Evolutionary conservation across 2,113 vertebrate species (phyloP), one percentile per base, ranked within the genome.

Genomic region (Petaurus breviceps): DNA sequence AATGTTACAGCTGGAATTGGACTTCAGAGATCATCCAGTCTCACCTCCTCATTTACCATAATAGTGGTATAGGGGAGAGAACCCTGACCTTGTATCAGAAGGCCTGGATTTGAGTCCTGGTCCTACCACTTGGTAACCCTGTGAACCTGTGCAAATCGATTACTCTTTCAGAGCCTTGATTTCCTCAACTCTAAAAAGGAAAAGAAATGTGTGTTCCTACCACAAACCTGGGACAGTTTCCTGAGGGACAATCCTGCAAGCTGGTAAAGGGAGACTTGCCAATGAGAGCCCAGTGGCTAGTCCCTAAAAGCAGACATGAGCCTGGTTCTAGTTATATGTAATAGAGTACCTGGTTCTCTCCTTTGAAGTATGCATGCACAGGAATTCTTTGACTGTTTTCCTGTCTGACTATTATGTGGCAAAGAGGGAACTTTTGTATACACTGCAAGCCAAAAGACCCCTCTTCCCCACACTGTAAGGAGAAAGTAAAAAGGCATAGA

Each of bases 1-100:
- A 93, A 96, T 68, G 61, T 93, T 43, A 31, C 8, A 46, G 92
- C 50, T 92, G 10, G 37, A 53, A 92, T 26, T 37, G 93, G 92
- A 22, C 24, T 47, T 90, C 43, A 50, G 46, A 49, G 95, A 52
- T 93, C 93, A 37, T 95, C 96, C 28, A 89, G 77, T 49, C 57
- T 46, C 54, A 51, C 55, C 43, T 43, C 12, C 28, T 94, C 61
- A 22, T 90, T 92, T 90, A 47, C 52, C 90, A 92, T 94, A 93
- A 94, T 37, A 46, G 49, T 8, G 19, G 19, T 53, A 84, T 0
- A 8, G 49, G 68, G 16, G 61, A 12, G 43, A 92, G 28, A 84
- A 43, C n/a, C 0, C 68, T 43, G 68, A 84, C n/a, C 68, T 84
- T 84, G n/a, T 4, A 43, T 43, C 68, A 84, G 68, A 22, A 84